Evolutionary conservation across 2,888 invertebrate species (phyloP).

Genomic region (Papilio elwesi): DNA sequence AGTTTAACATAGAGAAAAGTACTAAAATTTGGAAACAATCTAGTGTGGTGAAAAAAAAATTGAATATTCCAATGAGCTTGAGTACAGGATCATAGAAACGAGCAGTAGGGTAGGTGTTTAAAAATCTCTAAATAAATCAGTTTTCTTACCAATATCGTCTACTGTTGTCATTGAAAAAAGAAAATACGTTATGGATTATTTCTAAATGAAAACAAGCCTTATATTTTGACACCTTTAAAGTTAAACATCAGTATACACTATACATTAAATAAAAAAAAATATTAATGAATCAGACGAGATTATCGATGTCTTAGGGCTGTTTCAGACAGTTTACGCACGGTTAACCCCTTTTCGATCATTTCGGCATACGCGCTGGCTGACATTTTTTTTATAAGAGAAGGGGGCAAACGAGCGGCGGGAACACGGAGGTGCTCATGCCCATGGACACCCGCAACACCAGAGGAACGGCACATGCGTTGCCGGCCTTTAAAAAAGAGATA

Average conservation of each 20-base stretch:
- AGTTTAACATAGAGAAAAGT: slow-evolving; percentile 24
- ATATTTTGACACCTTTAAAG: not conserved
- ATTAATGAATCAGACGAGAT: too few relatives aligned
- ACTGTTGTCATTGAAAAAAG: slow-evolving; percentile 78
- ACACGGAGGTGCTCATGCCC: too few relatives aligned
- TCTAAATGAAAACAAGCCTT: not conserved
- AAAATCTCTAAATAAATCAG: slow-evolving; percentile 32
- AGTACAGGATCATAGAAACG: slow-evolving; percentile 50
- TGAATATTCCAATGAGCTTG: slow-evolving; percentile 43
- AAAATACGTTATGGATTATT: slow-evolving; percentile 69
- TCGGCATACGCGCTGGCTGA: too few relatives aligned
- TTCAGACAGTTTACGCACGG: too few relatives aligned
- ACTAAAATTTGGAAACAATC: slow-evolving; percentile 15
- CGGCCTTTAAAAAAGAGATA: too few relatives aligned
- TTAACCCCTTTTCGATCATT: too few relatives aligned
- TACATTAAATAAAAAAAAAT: not conserved
- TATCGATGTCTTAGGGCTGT: too few relatives aligned
- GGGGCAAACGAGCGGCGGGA: too few relatives aligned
- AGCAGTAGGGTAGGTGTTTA: slow-evolving; percentile 51
- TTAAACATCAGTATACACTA: not conserved
- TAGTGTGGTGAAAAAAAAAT: slow-evolving; percentile 10
- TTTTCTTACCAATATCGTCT: slow-evolving; percentile 81
- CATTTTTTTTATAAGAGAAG: too few relatives aligned
- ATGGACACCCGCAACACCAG: too few relatives aligned
- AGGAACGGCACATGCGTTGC: too few relatives aligned